Conservation (phyloP, 1,140 invertebrate species). For the Argopecten irradians region DNA sequence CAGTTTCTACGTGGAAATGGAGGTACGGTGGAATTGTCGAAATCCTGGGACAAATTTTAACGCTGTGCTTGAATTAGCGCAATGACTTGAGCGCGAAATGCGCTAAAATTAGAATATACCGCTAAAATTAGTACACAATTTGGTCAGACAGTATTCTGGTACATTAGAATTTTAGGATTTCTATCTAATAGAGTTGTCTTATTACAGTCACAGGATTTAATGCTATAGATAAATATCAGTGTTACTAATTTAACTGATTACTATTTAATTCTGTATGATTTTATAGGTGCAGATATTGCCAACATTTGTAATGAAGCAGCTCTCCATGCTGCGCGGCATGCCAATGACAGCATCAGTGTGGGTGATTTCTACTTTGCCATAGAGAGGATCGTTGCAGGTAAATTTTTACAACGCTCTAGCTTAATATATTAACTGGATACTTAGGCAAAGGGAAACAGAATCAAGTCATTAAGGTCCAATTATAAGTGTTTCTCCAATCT, state of each 20-base stretch:
- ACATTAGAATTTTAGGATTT: too few species aligned
- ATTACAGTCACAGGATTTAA: too few species aligned
- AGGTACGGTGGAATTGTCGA: too few species aligned
- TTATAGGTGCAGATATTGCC: constrained; percentile 91
- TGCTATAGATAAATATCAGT: too few species aligned
- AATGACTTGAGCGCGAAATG: too few species aligned
- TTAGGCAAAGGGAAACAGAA: neutral
- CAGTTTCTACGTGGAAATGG: too few species aligned
- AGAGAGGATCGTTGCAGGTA: constrained; percentile 90
- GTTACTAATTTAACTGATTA: neutral
- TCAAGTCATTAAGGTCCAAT: neutral
- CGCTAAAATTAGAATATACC: too few species aligned
- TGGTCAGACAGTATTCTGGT: too few species aligned
- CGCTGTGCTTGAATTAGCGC: too few species aligned
- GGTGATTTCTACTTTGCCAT: constrained; percentile 91
- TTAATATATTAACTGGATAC: neutral
- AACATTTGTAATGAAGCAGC: constrained; percentile 97
- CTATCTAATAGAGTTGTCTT: too few species aligned
- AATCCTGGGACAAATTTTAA: too few species aligned
- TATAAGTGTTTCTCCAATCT: neutral
- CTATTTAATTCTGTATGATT: constrained; percentile 59
- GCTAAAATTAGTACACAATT: too few species aligned
- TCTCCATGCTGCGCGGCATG: constrained; percentile 88
- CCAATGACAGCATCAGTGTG: constrained; percentile 82
- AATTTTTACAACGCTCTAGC: neutral